Evolutionary conservation across 2,113 vertebrate species (phyloP).

Genomic region (Dasyurus viverrinus): DNA sequence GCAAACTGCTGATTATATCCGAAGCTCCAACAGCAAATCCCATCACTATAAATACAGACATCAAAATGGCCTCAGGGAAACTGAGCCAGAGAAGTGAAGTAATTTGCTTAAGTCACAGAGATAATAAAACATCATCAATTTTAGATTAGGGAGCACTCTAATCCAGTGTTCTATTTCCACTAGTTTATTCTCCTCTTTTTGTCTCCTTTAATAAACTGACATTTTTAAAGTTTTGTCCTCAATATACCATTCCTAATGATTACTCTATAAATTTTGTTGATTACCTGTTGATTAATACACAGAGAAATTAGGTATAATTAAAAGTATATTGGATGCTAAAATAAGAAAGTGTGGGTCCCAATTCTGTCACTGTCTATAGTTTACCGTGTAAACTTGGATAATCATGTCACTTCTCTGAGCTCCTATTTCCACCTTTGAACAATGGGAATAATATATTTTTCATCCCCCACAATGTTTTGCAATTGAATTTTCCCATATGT

Average conservation of each 20-base stretch:
- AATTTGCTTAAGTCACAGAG: background rate
- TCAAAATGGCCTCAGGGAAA: background rate
- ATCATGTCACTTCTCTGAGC: background rate
- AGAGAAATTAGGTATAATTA: background rate
- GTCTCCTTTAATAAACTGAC: background rate
- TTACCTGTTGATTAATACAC: background rate
- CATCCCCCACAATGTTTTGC: background rate
- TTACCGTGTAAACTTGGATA: background rate
- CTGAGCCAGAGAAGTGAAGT: background rate
- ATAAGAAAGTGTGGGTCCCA: background rate
- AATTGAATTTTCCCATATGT: background rate
- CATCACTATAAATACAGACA: background rate
- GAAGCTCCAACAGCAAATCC: background rate
- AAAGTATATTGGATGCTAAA: background rate
- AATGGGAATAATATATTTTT: background rate
- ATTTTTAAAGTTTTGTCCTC: background rate
- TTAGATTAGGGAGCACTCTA: background rate
- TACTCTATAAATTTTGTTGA: background rate
- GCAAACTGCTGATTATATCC: background rate
- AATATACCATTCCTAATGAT: background rate
- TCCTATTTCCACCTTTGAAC: background rate
- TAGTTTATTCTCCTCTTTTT: background rate
- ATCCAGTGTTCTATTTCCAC: background rate
- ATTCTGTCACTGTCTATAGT: background rate
- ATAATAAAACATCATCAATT: background rate